Conservation (phyloP, 2,113 vertebrate species). For the Pogona vitticeps region DNA sequence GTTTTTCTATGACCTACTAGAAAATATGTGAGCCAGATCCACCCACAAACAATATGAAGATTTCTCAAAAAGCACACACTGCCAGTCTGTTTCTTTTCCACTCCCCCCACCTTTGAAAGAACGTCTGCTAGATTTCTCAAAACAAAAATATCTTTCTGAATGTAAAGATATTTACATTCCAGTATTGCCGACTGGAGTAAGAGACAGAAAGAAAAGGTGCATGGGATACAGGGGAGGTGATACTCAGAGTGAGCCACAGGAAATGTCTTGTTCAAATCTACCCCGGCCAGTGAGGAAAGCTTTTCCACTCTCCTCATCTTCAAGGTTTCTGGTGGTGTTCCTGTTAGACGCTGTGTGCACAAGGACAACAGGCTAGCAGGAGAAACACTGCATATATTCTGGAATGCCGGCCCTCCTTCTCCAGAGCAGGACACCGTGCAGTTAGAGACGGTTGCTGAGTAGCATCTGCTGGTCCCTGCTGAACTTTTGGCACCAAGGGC, state of each 20-base stretch:
- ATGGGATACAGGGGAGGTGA: background rate
- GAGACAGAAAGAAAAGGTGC: slow-evolving; percentile 12
- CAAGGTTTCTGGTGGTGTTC: background rate
- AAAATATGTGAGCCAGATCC: background rate
- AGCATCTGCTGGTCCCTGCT: too few species aligned
- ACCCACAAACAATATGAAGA: slow-evolving; percentile 28
- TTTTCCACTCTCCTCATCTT: background rate
- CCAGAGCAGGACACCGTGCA: too few species aligned
- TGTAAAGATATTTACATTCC: too few species aligned
- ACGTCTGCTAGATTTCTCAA: slow-evolving; percentile 29
- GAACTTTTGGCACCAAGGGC: too few species aligned
- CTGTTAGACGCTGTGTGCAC: background rate
- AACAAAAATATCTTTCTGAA: background rate
- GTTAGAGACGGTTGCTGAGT: background rate
- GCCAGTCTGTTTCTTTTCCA: background rate
- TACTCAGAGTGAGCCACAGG: slow-evolving; percentile 22
- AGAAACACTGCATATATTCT: background rate
- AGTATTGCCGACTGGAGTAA: slow-evolving; percentile 26
- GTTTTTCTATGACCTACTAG: background rate
- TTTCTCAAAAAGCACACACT: background rate
- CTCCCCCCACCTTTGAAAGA: slow-evolving; percentile 20
- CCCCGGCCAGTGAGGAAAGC: background rate
- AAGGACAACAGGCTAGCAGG: too few species aligned
- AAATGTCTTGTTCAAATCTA: slow-evolving; percentile 42
- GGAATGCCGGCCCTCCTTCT: background rate